Evolutionary conservation across 2,797 vertebrate species (phyloP), one percentile per base, ranked within the genome.

Genomic region (Columba guinea): DNA sequence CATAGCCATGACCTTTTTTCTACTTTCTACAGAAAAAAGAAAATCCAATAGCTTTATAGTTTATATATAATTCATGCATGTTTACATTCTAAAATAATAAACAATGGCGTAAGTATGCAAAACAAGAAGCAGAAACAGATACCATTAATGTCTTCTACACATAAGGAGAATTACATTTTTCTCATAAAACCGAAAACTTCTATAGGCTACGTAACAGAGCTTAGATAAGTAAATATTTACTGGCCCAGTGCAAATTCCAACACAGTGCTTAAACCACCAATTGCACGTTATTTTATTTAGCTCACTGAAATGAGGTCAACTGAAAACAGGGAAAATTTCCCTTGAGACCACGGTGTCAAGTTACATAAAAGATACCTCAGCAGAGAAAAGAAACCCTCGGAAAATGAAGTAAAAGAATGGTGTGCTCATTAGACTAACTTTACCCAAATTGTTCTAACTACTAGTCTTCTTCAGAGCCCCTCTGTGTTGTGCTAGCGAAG

Each of bases 1-100:
- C 69, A 35, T 5, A 60, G 67, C 39, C 83, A 62, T 39, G 89
- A 90, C 37, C 56, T 46, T 77, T 52, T 70, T 95, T 90, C 63
- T 92, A 71, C 82, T 84, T 64, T 84, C n/a, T 87, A 74, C 30
- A 49, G 53, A 93, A 41, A 80, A 73, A 63, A 63, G 32, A 74
- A 89, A 94, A 94, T 60, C 37, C 60, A 63, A 58, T 10, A 53
- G 37, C 44, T 48, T 93, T 73, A 68, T 64, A 75, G 58, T 87
- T 79, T 84, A 84, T 53, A 24, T 46, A 39, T 6, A 67, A 59
- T 62, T 76, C 12, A 21, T 15, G 4, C 21, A 28, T 53, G 44
- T 82, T 87, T 87, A 89, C 71, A 69, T 96, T 96, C 93, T 84
- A 93, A 84, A 90, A 92, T 77, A 92, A 68, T 46, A 95, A 94